These are phyloP conservation scores for Sylvilagus bachmani DNA, from an alignment of 2,113 vertebrate species.

Conservation along the genomic window DNA sequence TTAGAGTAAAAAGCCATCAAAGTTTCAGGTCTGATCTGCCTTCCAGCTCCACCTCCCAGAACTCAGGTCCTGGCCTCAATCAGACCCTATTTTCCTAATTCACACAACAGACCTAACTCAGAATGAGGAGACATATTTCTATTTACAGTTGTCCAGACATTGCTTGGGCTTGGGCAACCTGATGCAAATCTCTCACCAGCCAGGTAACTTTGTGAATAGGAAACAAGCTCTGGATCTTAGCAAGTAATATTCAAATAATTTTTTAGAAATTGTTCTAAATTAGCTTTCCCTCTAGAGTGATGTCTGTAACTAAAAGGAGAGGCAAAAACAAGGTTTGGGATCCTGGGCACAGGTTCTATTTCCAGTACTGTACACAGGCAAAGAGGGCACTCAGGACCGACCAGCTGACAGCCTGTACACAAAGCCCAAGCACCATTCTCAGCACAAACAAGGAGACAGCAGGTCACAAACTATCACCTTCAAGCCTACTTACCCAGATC, in stretches of 20 bases:
- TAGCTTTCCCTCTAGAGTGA: not conserved
- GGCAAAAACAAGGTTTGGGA: not conserved
- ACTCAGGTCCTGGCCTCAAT: not conserved
- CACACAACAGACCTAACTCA: not conserved
- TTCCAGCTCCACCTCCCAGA: not conserved
- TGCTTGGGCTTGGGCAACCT: not conserved
- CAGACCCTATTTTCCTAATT: not conserved
- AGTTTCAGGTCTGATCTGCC: too few species aligned
- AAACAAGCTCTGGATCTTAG: constrained; percentile 36
- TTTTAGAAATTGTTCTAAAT: not conserved
- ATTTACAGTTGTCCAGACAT: not conserved
- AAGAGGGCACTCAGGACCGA: not conserved
- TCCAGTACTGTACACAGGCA: not conserved
- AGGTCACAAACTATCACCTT: not conserved
- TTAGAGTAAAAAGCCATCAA: too few species aligned
- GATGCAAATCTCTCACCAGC: not conserved
- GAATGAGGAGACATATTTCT: not conserved
- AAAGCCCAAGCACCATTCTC: not conserved
- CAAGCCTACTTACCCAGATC: not conserved
- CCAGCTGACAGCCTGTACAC: not conserved
- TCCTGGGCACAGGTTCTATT: not conserved
- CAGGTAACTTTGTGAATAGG: not conserved
- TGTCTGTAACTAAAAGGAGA: not conserved
- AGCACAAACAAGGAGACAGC: not conserved
- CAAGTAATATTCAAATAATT: not conserved